Percentiles rank a stretch among this genome's conserved stretches.
Conservation (phyloP, 1,140 invertebrate genomes). For the Monomorium pharaonis region DNA sequence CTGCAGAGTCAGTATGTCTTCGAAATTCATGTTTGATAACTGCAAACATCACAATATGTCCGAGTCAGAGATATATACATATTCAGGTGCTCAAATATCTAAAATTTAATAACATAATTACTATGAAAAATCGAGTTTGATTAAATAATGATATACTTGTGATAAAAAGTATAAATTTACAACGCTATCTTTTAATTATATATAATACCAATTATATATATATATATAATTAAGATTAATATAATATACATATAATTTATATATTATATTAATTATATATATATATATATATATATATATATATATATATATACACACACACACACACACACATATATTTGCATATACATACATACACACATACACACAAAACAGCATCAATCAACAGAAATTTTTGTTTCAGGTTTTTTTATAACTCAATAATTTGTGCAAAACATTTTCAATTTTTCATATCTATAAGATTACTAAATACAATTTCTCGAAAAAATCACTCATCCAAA, state of each 20-base stretch:
- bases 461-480: too few species aligned
- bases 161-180: neutral
- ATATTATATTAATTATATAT: too few species aligned
- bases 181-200: neutral
- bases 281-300: too few species aligned
- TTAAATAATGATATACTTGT: neutral
- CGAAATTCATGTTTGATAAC: neutral
- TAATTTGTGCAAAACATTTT: too few species aligned
- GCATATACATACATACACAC: neutral
- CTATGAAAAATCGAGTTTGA: neutral
- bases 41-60: neutral
- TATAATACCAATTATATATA: neutral
- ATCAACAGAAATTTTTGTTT: too few species aligned
- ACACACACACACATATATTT: too few species aligned
- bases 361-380: neutral
- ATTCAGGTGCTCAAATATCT: neutral
- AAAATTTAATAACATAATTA: neutral
- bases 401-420: too few species aligned
- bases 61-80: neutral
- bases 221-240: too few species aligned
- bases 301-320: neutral
- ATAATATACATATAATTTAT: too few species aligned
- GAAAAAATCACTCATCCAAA: too few species aligned
- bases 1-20: neutral
- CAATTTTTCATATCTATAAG: too few species aligned